Evolutionary conservation across 2,797 vertebrate species (phyloP).

Genomic region (Phoeniculus purpureus): DNA sequence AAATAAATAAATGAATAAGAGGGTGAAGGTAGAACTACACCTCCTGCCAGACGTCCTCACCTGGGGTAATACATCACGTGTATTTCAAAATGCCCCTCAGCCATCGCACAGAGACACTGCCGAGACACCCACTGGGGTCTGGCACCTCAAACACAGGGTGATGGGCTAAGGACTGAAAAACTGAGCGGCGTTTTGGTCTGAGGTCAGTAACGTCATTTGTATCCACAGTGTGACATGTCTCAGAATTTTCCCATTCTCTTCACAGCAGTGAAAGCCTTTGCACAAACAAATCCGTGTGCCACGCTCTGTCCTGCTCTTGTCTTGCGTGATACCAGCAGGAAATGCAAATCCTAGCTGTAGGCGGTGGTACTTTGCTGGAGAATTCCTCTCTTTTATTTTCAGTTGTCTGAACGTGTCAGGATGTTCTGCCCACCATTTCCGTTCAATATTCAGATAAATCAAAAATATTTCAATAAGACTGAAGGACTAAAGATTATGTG

Average conservation of each 20-base stretch:
- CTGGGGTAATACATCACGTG: not conserved
- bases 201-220: not conserved
- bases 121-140: not conserved
- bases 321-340: not conserved
- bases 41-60: not conserved
- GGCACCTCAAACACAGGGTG: not conserved
- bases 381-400: not conserved
- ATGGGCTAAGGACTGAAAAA: not conserved
- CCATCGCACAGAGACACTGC: not conserved
- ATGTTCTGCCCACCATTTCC: not conserved
- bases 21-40: not conserved
- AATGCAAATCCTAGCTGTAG: not conserved
- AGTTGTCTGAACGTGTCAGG: not conserved
- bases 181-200: not conserved
- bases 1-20: slow-evolving; percentile 1
- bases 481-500: not conserved
- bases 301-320: not conserved
- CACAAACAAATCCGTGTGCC: not conserved
- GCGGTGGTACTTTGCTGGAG: not conserved
- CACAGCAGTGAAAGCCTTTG: not conserved
- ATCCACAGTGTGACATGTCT: not conserved
- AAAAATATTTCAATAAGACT: not conserved
- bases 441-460: not conserved
- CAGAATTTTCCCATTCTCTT: not conserved
- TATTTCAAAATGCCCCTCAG: not conserved